A percentile compares a stretch with the other conserved stretches of the same genome.
phyloP scores from a whole-genome alignment of 2,113 vertebrate species.

The Osmerus mordax region DNA sequence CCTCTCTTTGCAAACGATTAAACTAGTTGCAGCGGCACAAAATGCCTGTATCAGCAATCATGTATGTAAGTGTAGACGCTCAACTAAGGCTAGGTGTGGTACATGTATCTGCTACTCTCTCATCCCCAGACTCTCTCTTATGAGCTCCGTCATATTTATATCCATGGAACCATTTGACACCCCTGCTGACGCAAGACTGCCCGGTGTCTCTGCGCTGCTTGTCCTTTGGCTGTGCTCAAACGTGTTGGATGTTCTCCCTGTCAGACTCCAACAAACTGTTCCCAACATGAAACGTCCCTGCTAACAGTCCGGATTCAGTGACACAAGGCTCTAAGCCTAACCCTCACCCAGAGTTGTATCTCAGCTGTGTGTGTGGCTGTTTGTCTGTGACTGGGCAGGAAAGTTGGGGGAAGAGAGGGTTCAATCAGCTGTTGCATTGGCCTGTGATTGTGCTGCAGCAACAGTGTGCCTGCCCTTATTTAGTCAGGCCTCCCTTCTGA shows the following conservation, averaged over 20 bases:
- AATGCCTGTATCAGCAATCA: slow-evolving; percentile 58
- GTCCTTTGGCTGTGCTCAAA: neutral
- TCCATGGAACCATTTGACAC: slow-evolving; percentile 67
- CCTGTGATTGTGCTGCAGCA: slow-evolving; percentile 73
- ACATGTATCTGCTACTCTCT: slow-evolving; percentile 59
- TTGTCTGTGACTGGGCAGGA: slow-evolving; percentile 45
- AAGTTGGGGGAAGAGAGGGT: slow-evolving; percentile 24
- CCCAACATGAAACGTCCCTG: neutral
- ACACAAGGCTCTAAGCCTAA: too few species aligned
- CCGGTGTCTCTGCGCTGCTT: slow-evolving; percentile 30
- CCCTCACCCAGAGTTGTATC: too few species aligned
- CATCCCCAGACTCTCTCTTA: slow-evolving; percentile 59
- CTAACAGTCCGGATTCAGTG: neutral
- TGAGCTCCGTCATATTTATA: slow-evolving; percentile 71
- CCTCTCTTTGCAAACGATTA: neutral
- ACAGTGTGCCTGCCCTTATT: slow-evolving; percentile 82
- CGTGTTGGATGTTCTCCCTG: too few species aligned
- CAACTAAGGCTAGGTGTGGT: slow-evolving; percentile 60
- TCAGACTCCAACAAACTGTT: too few species aligned
- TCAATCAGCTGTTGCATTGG: slow-evolving; percentile 82
- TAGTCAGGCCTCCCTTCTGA: slow-evolving; percentile 74
- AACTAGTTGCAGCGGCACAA: slow-evolving; percentile 12
- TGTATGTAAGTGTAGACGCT: slow-evolving; percentile 44
- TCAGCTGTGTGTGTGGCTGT: slow-evolving; percentile 2
- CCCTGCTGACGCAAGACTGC: slow-evolving; percentile 66